phyloP scores from a whole-genome alignment of 2,797 vertebrate genomes.

The Anas bernieri region DNA sequence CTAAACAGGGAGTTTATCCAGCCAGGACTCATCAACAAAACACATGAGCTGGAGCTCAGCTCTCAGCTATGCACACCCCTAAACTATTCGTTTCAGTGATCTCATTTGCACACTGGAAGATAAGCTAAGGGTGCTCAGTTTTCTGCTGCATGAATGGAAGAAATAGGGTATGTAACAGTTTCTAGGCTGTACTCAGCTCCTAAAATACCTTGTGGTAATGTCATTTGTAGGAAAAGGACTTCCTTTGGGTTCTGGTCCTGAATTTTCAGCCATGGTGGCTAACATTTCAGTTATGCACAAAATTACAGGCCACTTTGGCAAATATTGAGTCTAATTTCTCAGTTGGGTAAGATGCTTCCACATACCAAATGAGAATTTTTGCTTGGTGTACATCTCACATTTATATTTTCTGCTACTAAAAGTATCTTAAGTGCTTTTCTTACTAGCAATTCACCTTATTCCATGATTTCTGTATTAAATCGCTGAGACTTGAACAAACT shows the following conservation, averaged over 20 bases:
- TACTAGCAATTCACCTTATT: not conserved
- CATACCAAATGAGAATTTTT: not conserved
- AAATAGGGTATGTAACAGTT: not conserved
- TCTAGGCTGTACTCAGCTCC: not conserved
- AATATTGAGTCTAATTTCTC: not conserved
- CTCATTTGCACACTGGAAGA: not conserved
- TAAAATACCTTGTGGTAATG: not conserved
- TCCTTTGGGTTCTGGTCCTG: not conserved
- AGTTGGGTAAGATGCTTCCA: rapidly evolving
- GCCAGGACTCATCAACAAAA: not conserved
- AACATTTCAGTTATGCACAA: not conserved
- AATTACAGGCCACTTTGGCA: not conserved
- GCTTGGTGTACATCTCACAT: not conserved
- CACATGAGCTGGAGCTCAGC: rapidly evolving
- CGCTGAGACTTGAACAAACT: not conserved
- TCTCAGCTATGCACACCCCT: not conserved
- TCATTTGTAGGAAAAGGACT: not conserved
- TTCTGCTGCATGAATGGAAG: not conserved
- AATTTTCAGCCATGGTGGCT: not conserved
- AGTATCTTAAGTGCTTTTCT: not conserved
- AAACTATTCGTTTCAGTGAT: not conserved
- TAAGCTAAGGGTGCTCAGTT: not conserved
- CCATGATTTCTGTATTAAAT: not conserved
- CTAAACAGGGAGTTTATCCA: not conserved
- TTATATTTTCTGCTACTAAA: not conserved